Conservation (phyloP, 2,797 vertebrate species). For the Fundulus diaphanus region DNA sequence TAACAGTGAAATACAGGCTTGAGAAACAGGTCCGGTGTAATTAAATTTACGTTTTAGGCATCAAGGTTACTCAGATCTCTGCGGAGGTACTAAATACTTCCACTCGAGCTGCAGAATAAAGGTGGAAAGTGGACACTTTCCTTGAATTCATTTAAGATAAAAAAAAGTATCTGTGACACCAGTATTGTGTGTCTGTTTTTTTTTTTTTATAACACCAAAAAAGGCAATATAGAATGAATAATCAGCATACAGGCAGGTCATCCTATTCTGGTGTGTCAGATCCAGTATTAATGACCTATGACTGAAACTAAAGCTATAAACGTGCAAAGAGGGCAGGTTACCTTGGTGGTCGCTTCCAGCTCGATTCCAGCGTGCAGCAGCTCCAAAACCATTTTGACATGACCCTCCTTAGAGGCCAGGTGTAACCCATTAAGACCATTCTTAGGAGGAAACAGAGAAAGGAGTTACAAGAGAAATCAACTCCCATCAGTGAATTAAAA, state of each 20-base stretch:
- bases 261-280: background rate
- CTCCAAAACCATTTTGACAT: conserved; percentile 97
- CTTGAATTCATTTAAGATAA: background rate
- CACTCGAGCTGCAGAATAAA: background rate
- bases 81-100: background rate
- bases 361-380: conserved; percentile 92
- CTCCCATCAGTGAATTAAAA: background rate
- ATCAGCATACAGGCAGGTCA: background rate
- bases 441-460: conserved; percentile 72
- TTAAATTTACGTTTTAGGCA: background rate
- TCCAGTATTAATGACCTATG: background rate
- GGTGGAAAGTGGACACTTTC: background rate
- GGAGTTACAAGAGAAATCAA: background rate
- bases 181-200: background rate
- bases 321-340: conserved; percentile 51
- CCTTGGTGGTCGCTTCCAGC: conserved; percentile 96
- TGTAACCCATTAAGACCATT: conserved; percentile 97
- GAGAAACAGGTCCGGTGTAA: background rate
- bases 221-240: background rate
- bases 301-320: background rate
- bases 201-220: background rate
- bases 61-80: conserved; percentile 6
- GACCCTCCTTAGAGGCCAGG: conserved; percentile 96
- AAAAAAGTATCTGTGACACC: background rate
- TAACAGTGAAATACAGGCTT: conserved; percentile 14